phyloP scores from a whole-genome alignment of 2,113 vertebrate species.

The Pholis gunnellus region DNA sequence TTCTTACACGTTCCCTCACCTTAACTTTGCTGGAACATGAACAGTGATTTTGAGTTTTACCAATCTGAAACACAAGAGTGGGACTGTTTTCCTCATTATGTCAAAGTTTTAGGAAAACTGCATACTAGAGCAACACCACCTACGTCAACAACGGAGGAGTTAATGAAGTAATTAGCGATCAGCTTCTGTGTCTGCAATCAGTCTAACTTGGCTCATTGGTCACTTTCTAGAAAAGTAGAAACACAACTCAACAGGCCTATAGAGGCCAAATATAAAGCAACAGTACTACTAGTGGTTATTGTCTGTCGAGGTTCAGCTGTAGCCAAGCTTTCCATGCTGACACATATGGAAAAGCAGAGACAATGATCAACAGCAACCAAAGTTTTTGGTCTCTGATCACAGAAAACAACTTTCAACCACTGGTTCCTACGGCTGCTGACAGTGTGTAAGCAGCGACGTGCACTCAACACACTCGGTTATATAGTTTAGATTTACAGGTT shows the following conservation, averaged over 20 bases:
- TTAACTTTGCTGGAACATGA: constrained; percentile 43
- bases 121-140: constrained; percentile 5
- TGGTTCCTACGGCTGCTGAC: constrained; percentile 15
- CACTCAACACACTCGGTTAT: not conserved
- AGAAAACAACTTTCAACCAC: constrained; percentile 29
- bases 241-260: not conserved
- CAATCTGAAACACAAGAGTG: constrained; percentile 15
- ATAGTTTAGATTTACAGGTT: constrained; percentile 20
- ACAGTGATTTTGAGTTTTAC: constrained; percentile 23
- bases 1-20: constrained; percentile 33
- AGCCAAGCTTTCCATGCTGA: constrained; percentile 40
- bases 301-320: constrained; percentile 8
- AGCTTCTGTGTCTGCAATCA: not conserved
- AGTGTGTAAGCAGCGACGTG: not conserved
- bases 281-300: not conserved
- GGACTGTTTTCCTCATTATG: not conserved
- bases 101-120: constrained; percentile 4
- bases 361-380: constrained; percentile 15
- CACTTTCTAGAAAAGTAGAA: not conserved
- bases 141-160: constrained; percentile 14
- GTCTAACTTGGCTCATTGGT: not conserved
- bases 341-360: constrained; percentile 27
- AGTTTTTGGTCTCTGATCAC: not conserved
- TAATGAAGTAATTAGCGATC: not conserved
- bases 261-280: not conserved